Evolutionary conservation across 2,888 invertebrate genomes (phyloP), one percentile per base, ranked within the genome.

Genomic region (Drosophila tripunctata): DNA sequence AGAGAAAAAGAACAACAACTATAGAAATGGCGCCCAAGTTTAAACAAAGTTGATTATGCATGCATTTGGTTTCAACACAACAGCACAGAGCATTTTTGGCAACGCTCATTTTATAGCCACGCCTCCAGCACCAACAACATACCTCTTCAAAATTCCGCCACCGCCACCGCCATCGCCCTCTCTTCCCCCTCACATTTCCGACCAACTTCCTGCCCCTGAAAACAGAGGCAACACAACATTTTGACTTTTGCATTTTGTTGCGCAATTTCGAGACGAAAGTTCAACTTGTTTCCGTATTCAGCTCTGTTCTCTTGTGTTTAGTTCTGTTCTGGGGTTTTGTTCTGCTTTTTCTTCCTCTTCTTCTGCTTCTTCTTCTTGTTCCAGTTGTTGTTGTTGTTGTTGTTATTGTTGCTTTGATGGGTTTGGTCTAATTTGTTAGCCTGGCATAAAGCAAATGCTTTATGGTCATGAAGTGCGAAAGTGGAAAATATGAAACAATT

Each of bases 41-140:
- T 88, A 84, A 84, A 71, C 85, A 88, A 88, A 88, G 88, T 88
- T 88, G 88, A 88, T 84, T 84, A 84, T 88, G 83, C 83, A 84
- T 84, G 87, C 83, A 88, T 84, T 84, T 78, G 88, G 87, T 84
- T 88, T 87, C 73, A 82, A 66, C 87, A 75, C 27, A 27, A 21
- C 56, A 57, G 40, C 35, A 74, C 68, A 44, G 51, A 70, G 47
- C 47, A 84, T 78, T 78, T 79, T 80, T 80, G 87, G 80, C 80
- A 84, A 78, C 65, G 80, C 80, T 80, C 63, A 84, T 80, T 80
- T 80, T 64, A 66, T 64, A 74, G 75, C 85, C 81, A 86, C 87
- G 70, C 81, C 81, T 50, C 8, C 24, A 50, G 36, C 17, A 27
- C 19, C 17, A 8, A 27, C 19, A 27, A 10, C 27, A 27, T 10